Percentiles rank a stretch among this genome's conserved stretches.
Conservation (phyloP, 2,888 invertebrate genomes). For the Caenorhabditis afra region DNA sequence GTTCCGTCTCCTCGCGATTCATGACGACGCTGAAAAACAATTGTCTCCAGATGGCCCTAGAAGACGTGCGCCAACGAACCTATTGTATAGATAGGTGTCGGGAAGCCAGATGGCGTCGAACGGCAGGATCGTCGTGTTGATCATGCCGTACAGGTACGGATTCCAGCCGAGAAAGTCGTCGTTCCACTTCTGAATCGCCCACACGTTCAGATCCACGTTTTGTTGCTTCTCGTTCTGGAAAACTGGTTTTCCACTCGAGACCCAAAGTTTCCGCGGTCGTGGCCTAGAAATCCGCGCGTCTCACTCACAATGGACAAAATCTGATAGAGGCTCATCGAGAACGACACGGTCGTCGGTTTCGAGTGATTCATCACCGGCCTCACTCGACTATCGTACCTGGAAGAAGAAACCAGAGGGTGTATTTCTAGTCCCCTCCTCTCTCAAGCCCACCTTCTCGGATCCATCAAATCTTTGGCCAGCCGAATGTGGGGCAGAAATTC, state of each 20-base stretch:
- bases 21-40: constrained; percentile 74
- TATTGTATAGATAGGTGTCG: constrained; percentile 77
- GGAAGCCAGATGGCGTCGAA: constrained; percentile 78
- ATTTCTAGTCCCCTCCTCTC: background rate
- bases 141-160: constrained; percentile 77
- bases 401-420: too few species aligned
- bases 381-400: constrained; percentile 76
- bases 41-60: background rate
- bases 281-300: background rate
- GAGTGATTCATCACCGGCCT: constrained; percentile 77
- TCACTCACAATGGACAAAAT: constrained; percentile 76
- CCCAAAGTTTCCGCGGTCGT: too few species aligned
- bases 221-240: constrained; percentile 80
- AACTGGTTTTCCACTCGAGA: background rate
- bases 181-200: constrained; percentile 80
- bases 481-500: constrained; percentile 79
- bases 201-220: constrained; percentile 79
- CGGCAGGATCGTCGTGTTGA: constrained; percentile 79
- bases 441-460: constrained; percentile 66
- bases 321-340: constrained; percentile 79
- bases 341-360: constrained; percentile 73
- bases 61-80: constrained; percentile 59
- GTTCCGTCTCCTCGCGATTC: constrained; percentile 79
- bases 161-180: constrained; percentile 80
- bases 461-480: constrained; percentile 78